Evolutionary conservation across 2,888 invertebrate species (phyloP).

Genomic region (Drosophila villosipedis): DNA sequence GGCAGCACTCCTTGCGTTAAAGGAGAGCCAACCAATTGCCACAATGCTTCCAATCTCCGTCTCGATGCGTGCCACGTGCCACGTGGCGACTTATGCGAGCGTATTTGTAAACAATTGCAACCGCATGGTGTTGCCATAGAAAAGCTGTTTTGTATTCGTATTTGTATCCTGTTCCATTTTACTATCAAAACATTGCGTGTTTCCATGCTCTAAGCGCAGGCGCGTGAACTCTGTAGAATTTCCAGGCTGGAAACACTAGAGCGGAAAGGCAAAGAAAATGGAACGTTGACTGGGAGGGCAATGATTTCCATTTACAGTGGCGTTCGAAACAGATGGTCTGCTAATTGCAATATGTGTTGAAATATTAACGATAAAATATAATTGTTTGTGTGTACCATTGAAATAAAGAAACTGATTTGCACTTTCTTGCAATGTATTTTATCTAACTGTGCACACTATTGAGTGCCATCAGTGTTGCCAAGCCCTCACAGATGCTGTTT

Average conservation of each 20-base stretch:
- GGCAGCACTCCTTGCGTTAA: constrained; percentile 8
- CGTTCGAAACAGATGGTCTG: neutral
- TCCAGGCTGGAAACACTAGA: constrained; percentile 32
- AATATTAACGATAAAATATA: neutral
- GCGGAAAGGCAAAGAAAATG: constrained; percentile 32
- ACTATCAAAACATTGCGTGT: constrained; percentile 69
- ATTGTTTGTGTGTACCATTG: neutral
- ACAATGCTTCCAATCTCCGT: constrained; percentile 33
- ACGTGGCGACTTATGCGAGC: constrained; percentile 47
- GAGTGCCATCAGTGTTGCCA: constrained; percentile 39
- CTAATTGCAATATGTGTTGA: neutral
- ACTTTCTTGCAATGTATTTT: neutral
- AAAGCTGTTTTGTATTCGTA: constrained; percentile 13
- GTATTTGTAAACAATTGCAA: constrained; percentile 71
- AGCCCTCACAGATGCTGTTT: constrained; percentile 49
- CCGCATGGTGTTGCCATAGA: constrained; percentile 22
- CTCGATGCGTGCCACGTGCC: constrained; percentile 34
- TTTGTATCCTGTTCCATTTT: constrained; percentile 39
- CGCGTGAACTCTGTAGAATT: constrained; percentile 52
- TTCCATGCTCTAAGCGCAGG: constrained; percentile 46
- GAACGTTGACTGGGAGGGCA: constrained; percentile 37
- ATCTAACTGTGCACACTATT: constrained; percentile 1
- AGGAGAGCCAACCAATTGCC: neutral
- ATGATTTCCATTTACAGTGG: constrained; percentile 30
- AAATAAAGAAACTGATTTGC: neutral